Percentiles rank a stretch among this genome's conserved stretches.
Evolutionary conservation across 1,140 invertebrate genomes (phyloP).

Genomic region (Sitobion miscanthi): DNA sequence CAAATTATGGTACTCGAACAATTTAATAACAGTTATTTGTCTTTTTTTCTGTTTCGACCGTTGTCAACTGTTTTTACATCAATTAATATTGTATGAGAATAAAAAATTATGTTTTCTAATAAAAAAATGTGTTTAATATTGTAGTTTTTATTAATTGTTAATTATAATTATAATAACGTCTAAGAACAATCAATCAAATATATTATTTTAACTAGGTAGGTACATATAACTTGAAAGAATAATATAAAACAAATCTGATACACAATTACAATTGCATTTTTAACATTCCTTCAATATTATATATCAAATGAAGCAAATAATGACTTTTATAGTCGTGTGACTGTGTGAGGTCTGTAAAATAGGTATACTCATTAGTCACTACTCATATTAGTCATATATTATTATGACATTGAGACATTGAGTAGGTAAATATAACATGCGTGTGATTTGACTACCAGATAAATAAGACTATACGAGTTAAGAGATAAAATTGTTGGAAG

Average conservation of each 20-base stretch:
- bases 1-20: not conserved
- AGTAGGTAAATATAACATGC: not conserved
- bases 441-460: not conserved
- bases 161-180: not conserved
- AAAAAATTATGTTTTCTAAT: not conserved
- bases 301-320: not conserved
- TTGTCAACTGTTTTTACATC: not conserved
- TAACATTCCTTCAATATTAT: not conserved
- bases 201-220: not conserved
- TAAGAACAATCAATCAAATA: not conserved
- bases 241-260: not conserved
- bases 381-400: not conserved
- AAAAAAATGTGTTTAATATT: not conserved
- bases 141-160: not conserved
- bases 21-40: slow-evolving; percentile 4
- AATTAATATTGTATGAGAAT: not conserved
- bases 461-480: not conserved
- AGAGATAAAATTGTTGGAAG: too few species aligned
- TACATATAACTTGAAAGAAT: not conserved
- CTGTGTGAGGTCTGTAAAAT: not conserved
- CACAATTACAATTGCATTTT: not conserved
- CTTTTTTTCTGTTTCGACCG: not conserved
- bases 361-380: too few species aligned
- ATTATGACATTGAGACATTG: not conserved
- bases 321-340: not conserved